phyloP scores from a whole-genome alignment of 2,113 vertebrate genomes.

The Poecilia latipinna region DNA sequence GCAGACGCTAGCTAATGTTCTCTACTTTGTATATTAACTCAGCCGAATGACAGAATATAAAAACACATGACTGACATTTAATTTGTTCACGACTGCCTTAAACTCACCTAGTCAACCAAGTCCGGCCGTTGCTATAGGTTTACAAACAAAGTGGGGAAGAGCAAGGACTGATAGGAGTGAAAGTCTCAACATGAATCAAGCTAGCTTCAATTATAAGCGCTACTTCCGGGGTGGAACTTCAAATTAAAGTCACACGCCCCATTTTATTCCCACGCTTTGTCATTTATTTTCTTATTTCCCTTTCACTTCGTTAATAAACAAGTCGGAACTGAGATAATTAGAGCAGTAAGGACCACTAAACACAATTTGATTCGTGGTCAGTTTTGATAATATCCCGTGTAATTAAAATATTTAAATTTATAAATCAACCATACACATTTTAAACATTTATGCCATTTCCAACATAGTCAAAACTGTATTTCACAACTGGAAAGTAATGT shows the following conservation, averaged over 20 bases:
- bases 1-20: slow-evolving; percentile 39
- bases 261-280: too few relatives aligned
- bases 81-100: not conserved
- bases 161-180: not conserved
- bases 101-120: slow-evolving; percentile 51
- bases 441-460: too few relatives aligned
- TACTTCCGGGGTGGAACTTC: slow-evolving; percentile 45
- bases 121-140: not conserved
- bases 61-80: too few relatives aligned
- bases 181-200: slow-evolving; percentile 19
- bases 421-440: too few relatives aligned
- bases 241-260: slow-evolving; percentile 23
- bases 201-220: not conserved
- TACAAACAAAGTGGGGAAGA: not conserved
- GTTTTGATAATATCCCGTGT: too few relatives aligned
- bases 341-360: too few relatives aligned
- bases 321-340: too few relatives aligned
- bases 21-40: not conserved
- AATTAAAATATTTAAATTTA: too few relatives aligned
- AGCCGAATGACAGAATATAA: not conserved
- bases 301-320: not conserved
- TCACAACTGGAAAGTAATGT: too few relatives aligned
- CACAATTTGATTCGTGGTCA: too few relatives aligned
- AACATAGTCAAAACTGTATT: too few relatives aligned
- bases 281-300: not conserved